A percentile compares a stretch with the other conserved stretches of the same genome.
These are phyloP conservation scores for Opisthocomus hoazin DNA, from an alignment of 2,113 vertebrate genomes.

Conservation along the genomic window DNA sequence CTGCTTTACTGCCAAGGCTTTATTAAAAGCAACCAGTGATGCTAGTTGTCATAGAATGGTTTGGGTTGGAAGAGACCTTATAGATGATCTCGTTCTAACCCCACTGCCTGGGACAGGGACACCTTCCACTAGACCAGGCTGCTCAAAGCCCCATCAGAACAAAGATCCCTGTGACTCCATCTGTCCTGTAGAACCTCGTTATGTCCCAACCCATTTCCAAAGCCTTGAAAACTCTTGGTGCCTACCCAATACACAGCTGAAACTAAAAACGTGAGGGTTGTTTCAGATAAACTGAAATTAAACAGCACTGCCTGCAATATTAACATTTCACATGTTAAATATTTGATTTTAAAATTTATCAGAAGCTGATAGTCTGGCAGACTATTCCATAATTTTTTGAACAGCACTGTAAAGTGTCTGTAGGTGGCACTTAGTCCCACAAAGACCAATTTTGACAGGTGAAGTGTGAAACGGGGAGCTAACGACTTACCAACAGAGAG, in stretches of 20 bases:
- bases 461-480: background rate
- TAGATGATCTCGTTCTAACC: too few species aligned
- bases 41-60: too few species aligned
- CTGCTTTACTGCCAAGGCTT: background rate
- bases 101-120: too few species aligned
- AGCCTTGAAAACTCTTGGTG: background rate
- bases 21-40: background rate
- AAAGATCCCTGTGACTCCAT: background rate
- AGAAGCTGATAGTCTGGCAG: background rate
- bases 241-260: fast-evolving
- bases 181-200: background rate
- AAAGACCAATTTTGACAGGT: background rate
- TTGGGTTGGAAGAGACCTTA: too few species aligned
- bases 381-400: background rate
- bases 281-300: background rate
- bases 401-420: background rate
- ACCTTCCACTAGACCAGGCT: too few species aligned
- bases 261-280: background rate
- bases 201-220: background rate
- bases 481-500: background rate
- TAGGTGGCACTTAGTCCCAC: background rate
- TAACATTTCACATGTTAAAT: too few species aligned
- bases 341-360: background rate
- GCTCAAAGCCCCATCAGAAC: background rate
- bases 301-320: too few species aligned